phyloP scores from a whole-genome alignment of 2,888 invertebrate genomes.

The Silvanus unidentatus region DNA sequence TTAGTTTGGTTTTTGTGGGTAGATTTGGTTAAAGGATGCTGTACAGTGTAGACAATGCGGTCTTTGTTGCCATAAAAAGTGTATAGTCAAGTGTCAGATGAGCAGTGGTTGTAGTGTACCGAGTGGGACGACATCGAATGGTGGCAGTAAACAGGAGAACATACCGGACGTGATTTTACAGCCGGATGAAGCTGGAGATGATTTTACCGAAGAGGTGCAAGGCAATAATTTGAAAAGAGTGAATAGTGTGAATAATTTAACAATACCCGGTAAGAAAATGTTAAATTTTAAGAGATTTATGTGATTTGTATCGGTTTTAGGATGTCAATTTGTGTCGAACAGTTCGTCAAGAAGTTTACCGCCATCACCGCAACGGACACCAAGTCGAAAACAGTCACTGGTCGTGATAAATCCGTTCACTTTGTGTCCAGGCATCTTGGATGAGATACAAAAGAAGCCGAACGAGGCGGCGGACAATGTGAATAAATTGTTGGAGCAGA shows the following conservation, averaged over 20 bases:
- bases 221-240: constrained; percentile 58
- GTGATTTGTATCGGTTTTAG: constrained; percentile 35
- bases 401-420: constrained; percentile 56
- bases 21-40: constrained; percentile 96
- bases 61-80: constrained; percentile 94
- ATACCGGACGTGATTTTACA: constrained; percentile 30
- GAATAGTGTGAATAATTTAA: constrained; percentile 64
- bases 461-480: constrained; percentile 47
- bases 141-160: constrained; percentile 26
- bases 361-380: constrained; percentile 70
- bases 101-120: constrained; percentile 53
- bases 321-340: constrained; percentile 45
- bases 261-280: constrained; percentile 52
- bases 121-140: neutral
- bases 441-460: constrained; percentile 39
- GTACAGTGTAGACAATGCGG: constrained; percentile 85
- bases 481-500: constrained; percentile 48
- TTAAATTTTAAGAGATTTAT: neutral
- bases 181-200: constrained; percentile 43
- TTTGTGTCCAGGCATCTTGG: constrained; percentile 46
- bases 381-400: constrained; percentile 63
- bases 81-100: constrained; percentile 78
- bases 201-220: constrained; percentile 26
- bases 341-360: constrained; percentile 61
- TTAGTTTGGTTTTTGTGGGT: too few species aligned